Evolutionary conservation across 2,797 vertebrate species (phyloP).

Genomic region (Eupleurogrammus muticus): DNA sequence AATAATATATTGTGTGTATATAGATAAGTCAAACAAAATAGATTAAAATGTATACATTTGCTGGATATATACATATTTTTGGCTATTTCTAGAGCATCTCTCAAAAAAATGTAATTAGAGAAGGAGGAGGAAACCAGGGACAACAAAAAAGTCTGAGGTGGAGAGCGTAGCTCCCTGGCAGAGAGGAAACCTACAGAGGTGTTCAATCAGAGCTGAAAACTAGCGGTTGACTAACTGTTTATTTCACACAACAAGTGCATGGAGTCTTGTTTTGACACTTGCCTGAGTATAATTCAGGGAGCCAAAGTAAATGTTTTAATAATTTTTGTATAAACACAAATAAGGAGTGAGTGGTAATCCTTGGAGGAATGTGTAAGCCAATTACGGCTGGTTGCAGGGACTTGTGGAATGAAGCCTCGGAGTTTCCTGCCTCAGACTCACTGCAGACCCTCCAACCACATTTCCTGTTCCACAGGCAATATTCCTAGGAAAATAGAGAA

Average conservation of each 20-base stretch:
- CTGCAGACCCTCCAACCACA: slow-evolving; percentile 56
- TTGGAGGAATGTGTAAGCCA: slow-evolving; percentile 75
- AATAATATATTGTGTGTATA: neutral
- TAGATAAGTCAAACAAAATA: neutral
- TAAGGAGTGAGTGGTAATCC: slow-evolving; percentile 70
- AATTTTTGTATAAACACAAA: slow-evolving; percentile 61
- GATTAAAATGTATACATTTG: neutral
- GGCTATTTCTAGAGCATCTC: neutral
- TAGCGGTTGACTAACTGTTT: slow-evolving; percentile 11
- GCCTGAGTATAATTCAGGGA: slow-evolving; percentile 42
- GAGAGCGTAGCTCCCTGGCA: neutral
- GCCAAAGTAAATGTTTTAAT: slow-evolving; percentile 70
- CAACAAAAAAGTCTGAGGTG: too few species aligned
- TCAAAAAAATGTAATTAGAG: neutral
- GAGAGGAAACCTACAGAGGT: neutral
- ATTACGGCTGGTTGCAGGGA: slow-evolving; percentile 67
- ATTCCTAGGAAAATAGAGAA: slow-evolving; percentile 55
- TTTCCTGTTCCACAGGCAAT: slow-evolving; percentile 53
- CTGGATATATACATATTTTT: neutral
- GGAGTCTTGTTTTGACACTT: slow-evolving; percentile 64
- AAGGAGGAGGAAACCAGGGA: neutral
- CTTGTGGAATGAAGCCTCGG: slow-evolving; percentile 57
- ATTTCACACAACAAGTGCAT: slow-evolving; percentile 21
- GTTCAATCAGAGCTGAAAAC: slow-evolving; percentile 15
- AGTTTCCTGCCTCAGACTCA: slow-evolving; percentile 66